Evolutionary conservation across 2,888 invertebrate genomes (phyloP), one percentile per base, ranked within the genome.

Genomic region (Ceraclea dissimilis): DNA sequence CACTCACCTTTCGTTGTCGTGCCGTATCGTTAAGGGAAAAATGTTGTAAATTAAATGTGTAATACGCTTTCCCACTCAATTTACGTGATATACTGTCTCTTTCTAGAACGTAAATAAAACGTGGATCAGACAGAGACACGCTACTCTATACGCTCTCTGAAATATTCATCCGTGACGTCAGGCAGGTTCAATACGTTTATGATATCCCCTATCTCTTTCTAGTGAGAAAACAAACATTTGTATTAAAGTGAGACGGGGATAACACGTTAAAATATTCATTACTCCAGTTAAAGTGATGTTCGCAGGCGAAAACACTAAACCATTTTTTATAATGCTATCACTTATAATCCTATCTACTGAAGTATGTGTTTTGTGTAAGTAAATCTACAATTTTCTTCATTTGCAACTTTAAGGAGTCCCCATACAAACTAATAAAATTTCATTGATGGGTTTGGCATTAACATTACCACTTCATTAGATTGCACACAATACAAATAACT

Each of bases 191-290:
- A 58, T 58, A 58, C 52, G 58, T 52, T 54, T 51, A 51, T 54
- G 58, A 54, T 58, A 31, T 51, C 20, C 48, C 20, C 20, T 44
- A 21, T 58, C 52, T 54, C 58, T 49, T 11, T 54, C 52, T 10
- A 6, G 33, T 51, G 26, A 17, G 21, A 21, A 33, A 16, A 20
- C 18, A 19, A 6, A 19, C 11, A 17, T 18, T 22, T 16, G 51
- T 31, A 54, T 18, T 19, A 33, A 39, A 58, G 51, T 22, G 58
- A 57, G 58, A 60, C 52, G 46, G 52, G 19, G 54, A 48, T 48
- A 57, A 22, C 18, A 22, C 43, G 51, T 54, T 60, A 54, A 60
- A 60, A 60, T 60, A 60, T 60, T 60, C 57, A 60, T 58, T 49
- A 56, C 44, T 51, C 18, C 48, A 49, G 33, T 48, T 17, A 13